Conservation (phyloP, 2,113 vertebrate genomes). For the Notarius quadriscutis region DNA sequence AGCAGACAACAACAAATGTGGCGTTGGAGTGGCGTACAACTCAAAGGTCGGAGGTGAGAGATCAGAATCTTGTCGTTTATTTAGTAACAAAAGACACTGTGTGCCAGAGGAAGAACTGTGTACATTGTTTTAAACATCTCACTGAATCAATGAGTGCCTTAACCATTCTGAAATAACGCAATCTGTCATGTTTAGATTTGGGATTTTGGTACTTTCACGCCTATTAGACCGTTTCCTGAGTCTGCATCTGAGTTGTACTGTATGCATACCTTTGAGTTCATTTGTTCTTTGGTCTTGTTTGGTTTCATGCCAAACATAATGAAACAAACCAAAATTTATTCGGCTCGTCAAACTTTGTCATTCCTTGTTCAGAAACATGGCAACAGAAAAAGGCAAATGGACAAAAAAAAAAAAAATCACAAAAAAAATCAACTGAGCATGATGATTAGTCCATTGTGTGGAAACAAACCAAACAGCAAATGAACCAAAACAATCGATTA, state of each 20-base stretch:
- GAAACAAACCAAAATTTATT: background rate
- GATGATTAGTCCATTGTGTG: too few relatives aligned
- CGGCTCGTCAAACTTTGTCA: background rate
- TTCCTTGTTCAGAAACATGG: too few relatives aligned
- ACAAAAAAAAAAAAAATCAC: too few relatives aligned
- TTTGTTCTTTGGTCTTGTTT: background rate
- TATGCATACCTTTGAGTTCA: background rate
- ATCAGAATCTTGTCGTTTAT: background rate
- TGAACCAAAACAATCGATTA: background rate
- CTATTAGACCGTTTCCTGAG: too few relatives aligned
- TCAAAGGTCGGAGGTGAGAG: slow-evolving; percentile 93
- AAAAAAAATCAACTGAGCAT: too few relatives aligned
- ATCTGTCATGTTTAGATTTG: background rate
- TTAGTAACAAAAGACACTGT: background rate
- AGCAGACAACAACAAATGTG: slow-evolving; percentile 95
- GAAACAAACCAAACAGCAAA: too few relatives aligned
- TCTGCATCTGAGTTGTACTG: background rate
- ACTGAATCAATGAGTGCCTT: background rate
- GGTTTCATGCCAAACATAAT: background rate
- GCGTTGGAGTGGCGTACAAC: slow-evolving; percentile 95
- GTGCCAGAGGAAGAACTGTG: background rate
- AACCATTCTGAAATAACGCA: background rate
- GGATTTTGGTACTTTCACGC: too few relatives aligned
- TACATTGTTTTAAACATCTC: background rate
- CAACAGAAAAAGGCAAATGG: too few relatives aligned